Evolutionary conservation across 2,888 invertebrate genomes (phyloP).

Genomic region (Caenorhabditis plicata): DNA sequence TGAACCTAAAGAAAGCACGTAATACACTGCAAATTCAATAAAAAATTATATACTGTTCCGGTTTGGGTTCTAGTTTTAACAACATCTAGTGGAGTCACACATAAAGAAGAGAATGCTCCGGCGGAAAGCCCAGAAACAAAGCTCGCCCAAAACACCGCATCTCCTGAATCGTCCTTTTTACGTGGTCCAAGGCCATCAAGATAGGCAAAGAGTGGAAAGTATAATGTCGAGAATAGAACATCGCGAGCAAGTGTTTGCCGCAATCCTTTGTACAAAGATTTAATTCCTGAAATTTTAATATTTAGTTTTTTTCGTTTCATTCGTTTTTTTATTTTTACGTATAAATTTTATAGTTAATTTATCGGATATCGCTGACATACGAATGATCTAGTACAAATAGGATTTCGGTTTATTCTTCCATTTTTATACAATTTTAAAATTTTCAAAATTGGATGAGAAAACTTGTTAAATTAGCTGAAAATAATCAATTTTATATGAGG

Average conservation of each 20-base stretch:
- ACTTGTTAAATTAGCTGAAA: too few species aligned
- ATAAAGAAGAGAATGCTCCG: slow-evolving; percentile 83
- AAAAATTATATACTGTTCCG: slow-evolving; percentile 1
- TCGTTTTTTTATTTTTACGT: too few species aligned
- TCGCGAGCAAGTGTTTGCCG: slow-evolving; percentile 80
- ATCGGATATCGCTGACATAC: too few species aligned
- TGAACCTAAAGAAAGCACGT: slow-evolving; percentile 68
- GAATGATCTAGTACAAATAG: too few species aligned
- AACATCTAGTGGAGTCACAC: slow-evolving; percentile 94
- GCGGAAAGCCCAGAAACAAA: slow-evolving; percentile 72
- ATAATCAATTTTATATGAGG: too few species aligned
- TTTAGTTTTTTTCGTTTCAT: too few species aligned
- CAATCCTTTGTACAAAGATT: slow-evolving; percentile 88
- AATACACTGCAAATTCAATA: not conserved
- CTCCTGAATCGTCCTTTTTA: slow-evolving; percentile 72
- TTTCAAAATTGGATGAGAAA: too few species aligned
- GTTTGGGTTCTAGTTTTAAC: slow-evolving; percentile 90
- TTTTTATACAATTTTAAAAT: too few species aligned
- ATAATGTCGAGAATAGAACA: slow-evolving; percentile 71
- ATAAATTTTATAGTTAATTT: too few species aligned
- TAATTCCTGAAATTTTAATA: slow-evolving; percentile 73
- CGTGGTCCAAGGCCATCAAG: slow-evolving; percentile 74
- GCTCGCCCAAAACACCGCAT: slow-evolving; percentile 80
- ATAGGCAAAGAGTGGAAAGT: slow-evolving; percentile 94
- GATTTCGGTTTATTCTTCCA: too few species aligned